phyloP scores from a whole-genome alignment of 2,888 invertebrate genomes.

The Hypsopygia costalis region DNA sequence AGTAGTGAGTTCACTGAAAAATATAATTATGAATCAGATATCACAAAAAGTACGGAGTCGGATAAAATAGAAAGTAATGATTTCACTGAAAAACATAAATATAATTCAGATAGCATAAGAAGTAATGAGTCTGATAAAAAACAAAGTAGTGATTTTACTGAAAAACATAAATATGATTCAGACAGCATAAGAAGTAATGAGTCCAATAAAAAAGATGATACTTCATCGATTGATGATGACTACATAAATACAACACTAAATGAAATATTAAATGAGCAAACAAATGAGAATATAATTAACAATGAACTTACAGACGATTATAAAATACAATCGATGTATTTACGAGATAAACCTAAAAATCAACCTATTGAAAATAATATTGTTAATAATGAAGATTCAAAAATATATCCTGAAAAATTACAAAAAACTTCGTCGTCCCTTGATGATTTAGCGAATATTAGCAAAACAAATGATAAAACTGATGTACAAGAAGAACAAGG shows the following conservation, averaged over 20 bases:
- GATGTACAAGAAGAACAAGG: constrained; percentile 6
- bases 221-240: not conserved
- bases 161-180: no score
- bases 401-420: not conserved
- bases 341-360: constrained; percentile 29
- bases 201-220: not conserved
- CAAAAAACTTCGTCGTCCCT: constrained; percentile 25
- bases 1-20: constrained; percentile 30
- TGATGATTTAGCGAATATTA: constrained; percentile 24
- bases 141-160: not conserved
- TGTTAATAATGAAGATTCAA: not conserved
- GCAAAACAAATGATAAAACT: not conserved
- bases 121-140: not conserved
- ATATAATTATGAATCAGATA: not conserved
- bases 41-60: not conserved
- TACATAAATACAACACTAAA: not conserved
- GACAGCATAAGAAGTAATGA: no score
- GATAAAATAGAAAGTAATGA: constrained; percentile 19
- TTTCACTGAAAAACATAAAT: constrained; percentile 23
- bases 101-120: no score
- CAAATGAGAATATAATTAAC: constrained; percentile 4
- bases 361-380: not conserved
- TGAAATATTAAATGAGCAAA: constrained; percentile 4
- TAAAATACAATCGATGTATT: constrained; percentile 45
- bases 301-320: constrained; percentile 59